Percentiles rank a stretch among this genome's conserved stretches.
These are phyloP conservation scores for Drosophila conformis DNA, from an alignment of 2,888 invertebrate species.

Conservation along the genomic window DNA sequence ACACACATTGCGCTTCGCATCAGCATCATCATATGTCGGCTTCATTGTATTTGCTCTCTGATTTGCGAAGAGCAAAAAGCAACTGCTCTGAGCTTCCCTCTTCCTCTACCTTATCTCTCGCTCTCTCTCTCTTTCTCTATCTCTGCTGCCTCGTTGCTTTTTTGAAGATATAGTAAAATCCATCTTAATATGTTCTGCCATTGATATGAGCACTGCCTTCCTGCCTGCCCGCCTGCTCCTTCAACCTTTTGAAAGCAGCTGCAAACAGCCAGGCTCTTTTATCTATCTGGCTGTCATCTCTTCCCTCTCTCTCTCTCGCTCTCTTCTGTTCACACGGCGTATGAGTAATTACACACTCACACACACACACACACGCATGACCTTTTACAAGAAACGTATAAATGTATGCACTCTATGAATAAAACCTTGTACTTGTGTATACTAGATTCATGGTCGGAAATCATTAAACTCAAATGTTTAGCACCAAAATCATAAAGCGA, in stretches of 20 bases:
- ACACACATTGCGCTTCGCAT: slow-evolving; percentile 15
- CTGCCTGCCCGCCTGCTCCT: slow-evolving; percentile 24
- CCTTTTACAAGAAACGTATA: slow-evolving; percentile 51
- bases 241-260: slow-evolving; percentile 22
- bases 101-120: not conserved
- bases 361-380: slow-evolving; percentile 55
- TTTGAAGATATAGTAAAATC: slow-evolving; percentile 52
- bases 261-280: slow-evolving; percentile 37
- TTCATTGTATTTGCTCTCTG: slow-evolving; percentile 76
- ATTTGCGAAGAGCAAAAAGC: slow-evolving; percentile 65
- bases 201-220: slow-evolving; percentile 54
- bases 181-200: slow-evolving; percentile 70
- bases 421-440: slow-evolving; percentile 44
- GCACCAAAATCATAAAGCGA: slow-evolving; percentile 34
- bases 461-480: slow-evolving; percentile 52
- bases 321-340: slow-evolving; percentile 46
- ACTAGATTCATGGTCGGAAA: slow-evolving; percentile 19
- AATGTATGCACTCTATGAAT: not conserved
- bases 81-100: slow-evolving; percentile 5
- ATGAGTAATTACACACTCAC: slow-evolving; percentile 71
- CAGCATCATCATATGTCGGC: slow-evolving; percentile 58
- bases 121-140: not conserved
- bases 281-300: slow-evolving; percentile 23
- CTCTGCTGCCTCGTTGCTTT: not conserved
- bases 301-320: not conserved